phyloP scores from a whole-genome alignment of 1,140 invertebrate genomes.

The Eupristina koningsbergeri region DNA sequence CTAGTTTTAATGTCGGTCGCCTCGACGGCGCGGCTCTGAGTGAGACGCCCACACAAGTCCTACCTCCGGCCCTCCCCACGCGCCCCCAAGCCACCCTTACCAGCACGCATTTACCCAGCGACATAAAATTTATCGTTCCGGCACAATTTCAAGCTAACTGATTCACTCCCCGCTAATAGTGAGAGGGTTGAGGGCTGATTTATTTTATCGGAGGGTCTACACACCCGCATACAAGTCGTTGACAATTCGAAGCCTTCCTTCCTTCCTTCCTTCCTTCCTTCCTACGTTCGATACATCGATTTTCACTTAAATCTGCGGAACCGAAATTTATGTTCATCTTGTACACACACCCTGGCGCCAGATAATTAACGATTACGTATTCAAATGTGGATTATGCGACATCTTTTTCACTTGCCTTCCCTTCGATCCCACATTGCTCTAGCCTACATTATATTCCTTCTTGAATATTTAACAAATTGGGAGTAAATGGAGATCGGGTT shows the following conservation, averaged over 20 bases:
- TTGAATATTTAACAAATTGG: neutral
- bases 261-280: neutral
- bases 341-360: too few relatives aligned
- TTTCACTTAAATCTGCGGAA: neutral
- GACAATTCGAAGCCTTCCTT: slow-evolving; percentile 45
- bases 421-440: too few relatives aligned
- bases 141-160: slow-evolving; percentile 67
- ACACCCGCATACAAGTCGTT: slow-evolving; percentile 47
- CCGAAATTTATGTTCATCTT: neutral
- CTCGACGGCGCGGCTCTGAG: slow-evolving; percentile 53
- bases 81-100: slow-evolving; percentile 2
- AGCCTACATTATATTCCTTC: neutral
- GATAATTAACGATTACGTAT: neutral
- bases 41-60: slow-evolving; percentile 49
- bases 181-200: slow-evolving; percentile 62
- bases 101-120: slow-evolving; percentile 60
- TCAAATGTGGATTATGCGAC: neutral
- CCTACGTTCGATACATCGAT: slow-evolving; percentile 7
- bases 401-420: neutral
- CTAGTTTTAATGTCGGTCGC: slow-evolving; percentile 67
- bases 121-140: slow-evolving; percentile 68
- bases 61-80: neutral
- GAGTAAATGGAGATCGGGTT: too few relatives aligned
- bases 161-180: slow-evolving; percentile 66
- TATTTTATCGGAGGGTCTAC: slow-evolving; percentile 60